A percentile compares a stretch with the other conserved stretches of the same genome.
Conservation (phyloP, 1,140 invertebrate genomes). For the Propsilocerus akamusi region DNA sequence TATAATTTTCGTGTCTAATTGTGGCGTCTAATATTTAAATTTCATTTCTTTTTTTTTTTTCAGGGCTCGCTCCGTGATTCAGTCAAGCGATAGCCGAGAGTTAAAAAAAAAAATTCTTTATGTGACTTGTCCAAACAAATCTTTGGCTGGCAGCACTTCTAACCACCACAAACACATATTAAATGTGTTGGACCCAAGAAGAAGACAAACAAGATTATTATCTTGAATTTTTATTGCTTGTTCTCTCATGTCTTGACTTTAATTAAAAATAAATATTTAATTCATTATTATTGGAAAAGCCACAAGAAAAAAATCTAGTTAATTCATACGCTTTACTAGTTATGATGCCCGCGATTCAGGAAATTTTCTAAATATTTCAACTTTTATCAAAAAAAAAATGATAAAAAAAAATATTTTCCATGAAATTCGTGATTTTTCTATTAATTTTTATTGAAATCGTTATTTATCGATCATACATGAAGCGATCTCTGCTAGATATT, state of each 20-base stretch:
- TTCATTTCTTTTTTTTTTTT: not conserved
- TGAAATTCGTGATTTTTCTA: no score
- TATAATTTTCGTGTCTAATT: conserved; percentile 3
- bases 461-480: no score
- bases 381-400: no score
- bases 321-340: not conserved
- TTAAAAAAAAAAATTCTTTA: not conserved
- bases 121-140: not conserved
- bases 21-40: conserved; percentile 3
- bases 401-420: no score
- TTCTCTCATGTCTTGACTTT: not conserved
- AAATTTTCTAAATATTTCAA: not conserved
- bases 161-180: not conserved
- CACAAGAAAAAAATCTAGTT: not conserved
- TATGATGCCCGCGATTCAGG: not conserved
- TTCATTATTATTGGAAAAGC: not conserved
- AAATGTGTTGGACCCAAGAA: no score
- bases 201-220: conserved; percentile 2
- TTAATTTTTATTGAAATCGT: no score
- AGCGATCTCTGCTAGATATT: no score
- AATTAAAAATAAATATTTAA: conserved; percentile 1
- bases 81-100: not conserved
- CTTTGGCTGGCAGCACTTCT: not conserved
- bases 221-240: conserved; percentile 2
- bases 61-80: not conserved